These are phyloP conservation scores for Hyla sarda DNA, from an alignment of 2,113 vertebrate species.

Conservation along the genomic window DNA sequence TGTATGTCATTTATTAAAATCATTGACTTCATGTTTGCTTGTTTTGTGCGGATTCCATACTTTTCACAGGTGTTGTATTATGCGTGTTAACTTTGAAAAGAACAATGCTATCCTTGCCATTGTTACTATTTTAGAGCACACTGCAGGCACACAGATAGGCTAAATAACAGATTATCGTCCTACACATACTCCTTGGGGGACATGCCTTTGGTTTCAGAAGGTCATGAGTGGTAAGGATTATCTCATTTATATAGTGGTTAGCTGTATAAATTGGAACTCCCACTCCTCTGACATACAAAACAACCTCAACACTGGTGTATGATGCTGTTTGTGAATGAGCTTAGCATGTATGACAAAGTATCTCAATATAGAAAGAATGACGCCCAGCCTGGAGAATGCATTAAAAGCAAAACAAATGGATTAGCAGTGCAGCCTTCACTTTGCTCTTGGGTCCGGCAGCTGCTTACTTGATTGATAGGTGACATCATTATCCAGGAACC, in stretches of 20 bases:
- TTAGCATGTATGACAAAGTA: constrained; percentile 60
- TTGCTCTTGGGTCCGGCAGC: constrained; percentile 64
- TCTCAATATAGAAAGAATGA: constrained; percentile 66
- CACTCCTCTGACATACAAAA: constrained; percentile 58
- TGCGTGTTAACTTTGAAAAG: neutral
- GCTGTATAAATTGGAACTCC: constrained; percentile 54
- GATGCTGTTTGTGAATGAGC: constrained; percentile 39
- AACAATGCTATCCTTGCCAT: neutral
- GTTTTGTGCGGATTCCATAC: no score
- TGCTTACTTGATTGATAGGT: constrained; percentile 72
- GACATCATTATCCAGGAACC: constrained; percentile 72
- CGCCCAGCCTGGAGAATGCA: constrained; percentile 66
- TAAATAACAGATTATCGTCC: constrained; percentile 37
- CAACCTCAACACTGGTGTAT: constrained; percentile 13
- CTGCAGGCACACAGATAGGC: neutral
- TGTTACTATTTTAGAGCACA: neutral
- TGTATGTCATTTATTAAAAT: no score
- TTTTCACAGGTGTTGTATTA: neutral
- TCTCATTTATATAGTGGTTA: constrained; percentile 34
- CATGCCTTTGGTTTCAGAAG: constrained; percentile 45
- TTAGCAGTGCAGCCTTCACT: constrained; percentile 55
- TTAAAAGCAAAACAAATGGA: constrained; percentile 66
- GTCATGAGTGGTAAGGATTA: constrained; percentile 49
- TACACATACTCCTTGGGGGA: constrained; percentile 34
- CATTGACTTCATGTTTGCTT: no score